These are phyloP conservation scores for Dichetophora obliterata DNA, from an alignment of 2,888 invertebrate species.

Conservation along the genomic window DNA sequence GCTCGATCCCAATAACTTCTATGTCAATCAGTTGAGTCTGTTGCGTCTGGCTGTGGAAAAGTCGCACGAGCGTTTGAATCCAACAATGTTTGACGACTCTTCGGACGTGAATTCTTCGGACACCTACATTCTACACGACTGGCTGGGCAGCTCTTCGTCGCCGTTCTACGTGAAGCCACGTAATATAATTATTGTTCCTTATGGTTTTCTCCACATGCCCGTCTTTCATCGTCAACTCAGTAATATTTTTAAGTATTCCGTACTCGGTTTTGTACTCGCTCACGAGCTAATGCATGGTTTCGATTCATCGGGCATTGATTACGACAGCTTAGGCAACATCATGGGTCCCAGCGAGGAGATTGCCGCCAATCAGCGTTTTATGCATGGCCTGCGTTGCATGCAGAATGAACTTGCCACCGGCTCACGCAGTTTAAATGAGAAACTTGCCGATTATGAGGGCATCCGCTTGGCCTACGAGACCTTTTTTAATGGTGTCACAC, in stretches of 20 bases:
- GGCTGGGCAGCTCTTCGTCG: slow-evolving; percentile 61
- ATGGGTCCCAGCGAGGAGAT: slow-evolving; percentile 65
- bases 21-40: slow-evolving; percentile 61
- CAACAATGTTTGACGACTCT: neutral
- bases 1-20: slow-evolving; percentile 58
- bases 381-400: slow-evolving; percentile 58
- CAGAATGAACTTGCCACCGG: slow-evolving; percentile 62
- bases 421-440: slow-evolving; percentile 60
- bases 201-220: slow-evolving; percentile 60
- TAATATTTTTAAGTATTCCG: slow-evolving; percentile 59
- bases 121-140: slow-evolving; percentile 53
- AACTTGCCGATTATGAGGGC: slow-evolving; percentile 64
- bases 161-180: slow-evolving; percentile 62
- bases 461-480: slow-evolving; percentile 62
- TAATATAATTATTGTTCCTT: slow-evolving; percentile 62
- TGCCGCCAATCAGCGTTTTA: slow-evolving; percentile 56
- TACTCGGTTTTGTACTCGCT: slow-evolving; percentile 61
- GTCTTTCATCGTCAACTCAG: slow-evolving; percentile 60
- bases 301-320: slow-evolving; percentile 63
- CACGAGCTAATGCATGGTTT: slow-evolving; percentile 65
- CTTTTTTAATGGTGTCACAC: slow-evolving; percentile 52
- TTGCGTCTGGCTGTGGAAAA: slow-evolving; percentile 56
- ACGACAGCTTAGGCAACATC: slow-evolving; percentile 62
- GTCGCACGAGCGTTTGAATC: slow-evolving; percentile 52
- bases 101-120: neutral